Base-by-base conservation (phyloP, 2,888 invertebrate genomes). In the Sylvicola fuscatus region DNA sequence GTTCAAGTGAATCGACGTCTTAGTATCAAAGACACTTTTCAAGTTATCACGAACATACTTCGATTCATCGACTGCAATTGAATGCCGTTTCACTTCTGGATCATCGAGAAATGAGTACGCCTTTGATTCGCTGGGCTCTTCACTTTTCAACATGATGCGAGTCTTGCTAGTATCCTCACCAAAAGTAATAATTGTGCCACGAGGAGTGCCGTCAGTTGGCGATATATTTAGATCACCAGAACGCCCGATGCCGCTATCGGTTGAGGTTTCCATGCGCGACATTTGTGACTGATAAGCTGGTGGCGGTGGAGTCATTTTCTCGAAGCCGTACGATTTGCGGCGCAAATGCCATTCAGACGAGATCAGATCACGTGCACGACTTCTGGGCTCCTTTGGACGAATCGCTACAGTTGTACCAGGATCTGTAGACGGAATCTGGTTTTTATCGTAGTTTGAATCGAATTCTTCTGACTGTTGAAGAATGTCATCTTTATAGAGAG, bases 261-360 rank as follows among this genome's bases (percentile, higher is more conserved):
- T 79, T 3, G 78, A 79, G n/a, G 76, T 74, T 50, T 78, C 77
- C 48, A 74, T 70, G 2, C 69, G 63, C 26, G 50, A 53, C 28
- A 46, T 48, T 21, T 34, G 34, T 2, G 32, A 15, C 8, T 16
- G 11, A 11, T 14, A 4, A 29, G 53, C 51, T 1, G 55, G 56
- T 6, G 21, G 21, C 8, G 21, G 21, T 6, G 21, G 21, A 6
- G 21, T 21, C 50, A 68, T 65, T 41, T 64, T 62, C 49, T 72
- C 73, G 47, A 81, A 81, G 38, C 80, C 79, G 48, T 80, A 80
- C 13, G 80, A 80, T 54, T 80, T 81, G 42, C 80, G 62, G 43
- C 80, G 62, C 40, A 70, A 66, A 47, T 73, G 75, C 78, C 80
- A 81, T 45, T 72, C 72, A 44, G 72, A 72, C 52, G 56, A 61